A percentile compares a stretch with the other conserved stretches of the same genome.
Conservation (phyloP, 92 coral and sea anemone genomes). For the Desmophyllum pertusum region DNA sequence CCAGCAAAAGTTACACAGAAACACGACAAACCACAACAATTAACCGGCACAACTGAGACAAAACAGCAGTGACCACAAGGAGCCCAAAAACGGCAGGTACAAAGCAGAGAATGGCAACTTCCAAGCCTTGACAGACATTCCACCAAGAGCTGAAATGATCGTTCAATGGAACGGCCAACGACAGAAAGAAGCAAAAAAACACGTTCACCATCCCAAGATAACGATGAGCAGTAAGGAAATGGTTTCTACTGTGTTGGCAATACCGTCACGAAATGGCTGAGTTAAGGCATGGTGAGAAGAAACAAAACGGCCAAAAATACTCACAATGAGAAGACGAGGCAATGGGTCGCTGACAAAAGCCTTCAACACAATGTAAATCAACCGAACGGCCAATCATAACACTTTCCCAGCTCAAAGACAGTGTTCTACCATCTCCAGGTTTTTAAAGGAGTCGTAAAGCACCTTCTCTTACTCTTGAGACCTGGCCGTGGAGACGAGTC, state of each 20-base stretch:
- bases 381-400: slow-evolving; percentile 57
- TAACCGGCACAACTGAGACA: not conserved
- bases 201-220: slow-evolving; percentile 33
- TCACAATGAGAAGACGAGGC: slow-evolving; percentile 41
- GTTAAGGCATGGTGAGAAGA: slow-evolving; percentile 36
- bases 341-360: slow-evolving; percentile 48
- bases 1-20: not conserved
- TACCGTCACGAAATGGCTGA: slow-evolving; percentile 40
- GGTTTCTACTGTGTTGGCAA: slow-evolving; percentile 47
- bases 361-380: slow-evolving; percentile 30
- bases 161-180: not conserved
- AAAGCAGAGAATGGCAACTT: slow-evolving; percentile 18
- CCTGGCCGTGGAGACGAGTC: not conserved
- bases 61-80: not conserved
- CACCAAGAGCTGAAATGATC: slow-evolving; percentile 4
- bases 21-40: not conserved
- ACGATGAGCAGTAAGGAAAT: slow-evolving; percentile 39
- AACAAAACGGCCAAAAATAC: slow-evolving; percentile 16
- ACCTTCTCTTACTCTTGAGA: slow-evolving; percentile 19
- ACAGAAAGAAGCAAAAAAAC: slow-evolving; percentile 35
- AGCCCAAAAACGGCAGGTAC: slow-evolving; percentile 32
- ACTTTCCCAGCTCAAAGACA: slow-evolving; percentile 59
- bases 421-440: slow-evolving; percentile 17
- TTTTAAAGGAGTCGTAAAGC: slow-evolving; percentile 52
- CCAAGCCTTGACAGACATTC: slow-evolving; percentile 22